Evolutionary conservation across 2,113 vertebrate genomes (phyloP).

Genomic region (Chinchilla lanigera): DNA sequence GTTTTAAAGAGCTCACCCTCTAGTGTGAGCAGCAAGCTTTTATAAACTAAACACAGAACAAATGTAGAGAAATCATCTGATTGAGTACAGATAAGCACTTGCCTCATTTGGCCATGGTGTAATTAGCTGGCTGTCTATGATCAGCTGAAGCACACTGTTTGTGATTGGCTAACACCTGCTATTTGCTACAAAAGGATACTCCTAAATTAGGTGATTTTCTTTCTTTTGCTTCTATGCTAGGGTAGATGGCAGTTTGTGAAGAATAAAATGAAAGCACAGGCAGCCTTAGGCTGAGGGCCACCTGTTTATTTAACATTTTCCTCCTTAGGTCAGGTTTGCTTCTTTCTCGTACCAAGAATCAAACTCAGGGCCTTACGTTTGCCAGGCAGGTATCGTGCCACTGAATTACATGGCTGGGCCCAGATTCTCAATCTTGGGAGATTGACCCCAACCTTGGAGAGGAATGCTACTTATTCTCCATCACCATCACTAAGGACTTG

Average conservation of each 20-base stretch:
- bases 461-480: neutral
- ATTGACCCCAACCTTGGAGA: neutral
- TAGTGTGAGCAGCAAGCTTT: neutral
- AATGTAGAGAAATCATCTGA: neutral
- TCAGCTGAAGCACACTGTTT: neutral
- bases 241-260: neutral
- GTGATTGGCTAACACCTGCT: neutral
- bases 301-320: neutral
- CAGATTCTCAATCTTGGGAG: neutral
- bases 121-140: neutral
- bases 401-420: too few relatives aligned
- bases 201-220: neutral
- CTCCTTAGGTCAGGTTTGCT: neutral
- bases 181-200: neutral
- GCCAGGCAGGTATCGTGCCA: too few relatives aligned
- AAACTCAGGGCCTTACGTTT: too few relatives aligned
- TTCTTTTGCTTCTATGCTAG: neutral
- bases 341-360: too few relatives aligned
- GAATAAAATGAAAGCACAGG: neutral
- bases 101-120: neutral
- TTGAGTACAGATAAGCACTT: neutral
- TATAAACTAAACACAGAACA: neutral
- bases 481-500: neutral
- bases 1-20: neutral
- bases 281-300: neutral